Evolutionary conservation across 2,113 vertebrate genomes (phyloP), one percentile per base, ranked within the genome.

Genomic region (Pavo muticus): DNA sequence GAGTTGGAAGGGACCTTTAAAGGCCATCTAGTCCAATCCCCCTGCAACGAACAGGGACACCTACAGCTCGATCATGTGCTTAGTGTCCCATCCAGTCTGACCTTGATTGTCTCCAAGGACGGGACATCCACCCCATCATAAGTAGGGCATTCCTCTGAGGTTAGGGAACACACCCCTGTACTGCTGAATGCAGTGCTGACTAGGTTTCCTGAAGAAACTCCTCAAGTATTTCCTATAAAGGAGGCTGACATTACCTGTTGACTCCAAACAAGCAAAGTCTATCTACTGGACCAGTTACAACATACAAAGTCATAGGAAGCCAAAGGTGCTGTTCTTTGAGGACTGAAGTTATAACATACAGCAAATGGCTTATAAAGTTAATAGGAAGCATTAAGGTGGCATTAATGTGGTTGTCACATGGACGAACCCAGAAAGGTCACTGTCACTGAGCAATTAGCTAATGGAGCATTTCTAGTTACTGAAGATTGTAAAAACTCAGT

Each of bases 391-490:
- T 39, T 30, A 77, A 47, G 60, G 79, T 94, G 73, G 70, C 37
- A 52, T 94, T 95, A 95, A 87, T 65, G 91, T 61, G 87, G 84
- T 56, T 90, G 32, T 81, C 93, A 32, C 74, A 48, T 44, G 82
- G 87, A 67, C 80, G 90, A 87, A 61, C 59, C 61, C 67, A 52
- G 68, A 88, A 92, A 96, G 93, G 85, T 57, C 84, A 88, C 91
- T 64, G 72, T 89, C 86, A 73, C 64, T 72, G 76, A 92, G 92
- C 95, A 98, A 97, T 98, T 96, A 97, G 90, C 95, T 97, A 98
- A 98, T 97, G 95, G 95, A 81, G 69, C 78, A 87, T 67, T 95
- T 71, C 76, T 88, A 80, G 87, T 93, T 91, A 94, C 82, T 39
- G 69, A 91, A 94, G 91, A 92, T 47, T 88, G 87, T 87, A 90